Conservation (phyloP, 2,888 invertebrate genomes). For the Acanthosepion esculentum region DNA sequence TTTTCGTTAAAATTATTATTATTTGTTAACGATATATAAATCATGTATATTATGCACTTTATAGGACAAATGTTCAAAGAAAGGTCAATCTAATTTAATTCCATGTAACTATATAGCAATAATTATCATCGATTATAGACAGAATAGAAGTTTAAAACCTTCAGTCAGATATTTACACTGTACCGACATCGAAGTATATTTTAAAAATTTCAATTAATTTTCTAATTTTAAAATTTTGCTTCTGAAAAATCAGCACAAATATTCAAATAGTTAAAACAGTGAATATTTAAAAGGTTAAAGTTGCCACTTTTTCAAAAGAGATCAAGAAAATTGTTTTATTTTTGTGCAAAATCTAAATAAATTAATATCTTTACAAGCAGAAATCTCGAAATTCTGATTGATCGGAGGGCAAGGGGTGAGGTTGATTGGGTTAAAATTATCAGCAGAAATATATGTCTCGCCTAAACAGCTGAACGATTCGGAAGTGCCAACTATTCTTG, state of each 20-base stretch:
- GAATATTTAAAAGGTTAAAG: background rate
- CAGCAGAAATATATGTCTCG: background rate
- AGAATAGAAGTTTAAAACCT: no score
- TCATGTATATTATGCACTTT: no score
- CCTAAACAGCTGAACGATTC: background rate
- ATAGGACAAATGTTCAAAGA: no score
- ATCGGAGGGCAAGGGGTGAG: background rate
- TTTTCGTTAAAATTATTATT: no score
- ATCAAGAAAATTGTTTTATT: background rate
- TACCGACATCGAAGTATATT: background rate
- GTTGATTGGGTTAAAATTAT: background rate
- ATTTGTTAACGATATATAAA: no score
- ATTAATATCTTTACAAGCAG: background rate
- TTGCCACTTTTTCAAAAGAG: background rate
- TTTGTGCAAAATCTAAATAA: background rate
- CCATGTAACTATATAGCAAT: no score
- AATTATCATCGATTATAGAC: no score
- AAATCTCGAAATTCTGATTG: background rate
- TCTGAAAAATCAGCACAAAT: background rate
- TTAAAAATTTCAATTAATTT: background rate
- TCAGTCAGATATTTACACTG: background rate
- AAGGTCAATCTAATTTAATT: no score
- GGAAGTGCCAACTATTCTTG: background rate
- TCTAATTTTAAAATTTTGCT: background rate
- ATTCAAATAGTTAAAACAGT: background rate